A percentile compares a stretch with the other conserved stretches of the same genome.
Evolutionary conservation across 2,797 vertebrate genomes (phyloP).

Genomic region (Acanthurus tractus): DNA sequence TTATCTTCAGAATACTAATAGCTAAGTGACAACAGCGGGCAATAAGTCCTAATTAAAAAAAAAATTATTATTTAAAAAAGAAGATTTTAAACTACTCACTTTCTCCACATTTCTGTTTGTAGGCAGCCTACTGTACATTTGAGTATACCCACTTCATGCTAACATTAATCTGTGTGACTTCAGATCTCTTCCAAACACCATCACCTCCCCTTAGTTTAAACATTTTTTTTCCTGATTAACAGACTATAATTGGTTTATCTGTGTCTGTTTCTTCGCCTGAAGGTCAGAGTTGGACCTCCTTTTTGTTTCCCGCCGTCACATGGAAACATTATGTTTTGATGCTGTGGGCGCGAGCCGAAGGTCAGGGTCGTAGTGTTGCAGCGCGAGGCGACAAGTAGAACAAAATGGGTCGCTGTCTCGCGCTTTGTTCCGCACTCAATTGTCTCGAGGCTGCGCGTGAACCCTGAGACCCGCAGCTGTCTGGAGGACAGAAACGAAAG

Average conservation of each 20-base stretch:
- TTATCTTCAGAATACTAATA: not conserved
- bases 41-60: not conserved
- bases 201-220: not conserved
- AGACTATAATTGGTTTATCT: conserved; percentile 29
- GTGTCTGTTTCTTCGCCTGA: not conserved
- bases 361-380: conserved; percentile 83
- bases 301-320: conserved; percentile 37
- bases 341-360: conserved; percentile 73
- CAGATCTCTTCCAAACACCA: too few relatives aligned
- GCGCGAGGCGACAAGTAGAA: conserved; percentile 78
- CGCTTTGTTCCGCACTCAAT: conserved; percentile 84
- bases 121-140: not conserved
- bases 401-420: conserved; percentile 78
- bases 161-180: not conserved
- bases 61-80: not conserved
- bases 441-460: conserved; percentile 80
- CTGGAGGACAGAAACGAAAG: conserved; percentile 48
- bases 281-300: conserved; percentile 24
- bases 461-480: conserved; percentile 78
- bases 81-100: not conserved
- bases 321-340: conserved; percentile 64
- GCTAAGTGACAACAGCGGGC: not conserved
- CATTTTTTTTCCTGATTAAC: not conserved
- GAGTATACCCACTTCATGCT: not conserved
- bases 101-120: not conserved